Base-by-base conservation (phyloP, 2,797 vertebrate genomes). In the Oophaga sylvatica region DNA sequence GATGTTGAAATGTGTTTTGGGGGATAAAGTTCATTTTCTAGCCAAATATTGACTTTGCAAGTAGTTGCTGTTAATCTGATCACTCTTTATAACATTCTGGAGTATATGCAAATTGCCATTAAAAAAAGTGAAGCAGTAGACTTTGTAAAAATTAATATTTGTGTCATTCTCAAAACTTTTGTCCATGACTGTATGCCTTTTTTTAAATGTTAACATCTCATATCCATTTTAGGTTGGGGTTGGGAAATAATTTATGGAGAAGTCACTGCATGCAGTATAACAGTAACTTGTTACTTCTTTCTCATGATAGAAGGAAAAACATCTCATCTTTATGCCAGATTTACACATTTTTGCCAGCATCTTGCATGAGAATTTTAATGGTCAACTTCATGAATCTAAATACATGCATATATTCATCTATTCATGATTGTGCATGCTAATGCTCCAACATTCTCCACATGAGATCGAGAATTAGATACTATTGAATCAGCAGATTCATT, bases 401-500 rank as follows among this genome's bases (percentile, higher is more conserved):
- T 35, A 29, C 60, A 85, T 76, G 62, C 45, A 85, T 26, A 77
- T 77, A 77, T 84, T 77, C 71, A 84, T 84, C 31, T 84, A 75
- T 41, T 75, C 82, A 84, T 75, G 75, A 84, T 84, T 62, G 59
- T 67, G 73, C 83, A 65, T 85, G 84, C 62, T 68, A 85, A 79
- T 85, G 65, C 48, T 79, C 75, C 73, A 22, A 1, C 16, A 65
- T 77, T 84, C 71, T 65, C 35, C 41, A 63, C 68, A 75, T 48
- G 60, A 84, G 83, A 77, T 77, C 83, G 56, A 62, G 56, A 77
- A 84, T 77, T 84, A 84, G 71, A 59, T 84, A 53, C 57, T 63
- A 77, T 65, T 84, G 83, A 84, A 77, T 84, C 83, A 84, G 83
- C 71, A 77, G 71, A 84, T 77, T 77, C 83, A 84, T 84, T 84